These are phyloP conservation scores for Helleia helle DNA, from an alignment of 2,888 invertebrate genomes.

Conservation along the genomic window DNA sequence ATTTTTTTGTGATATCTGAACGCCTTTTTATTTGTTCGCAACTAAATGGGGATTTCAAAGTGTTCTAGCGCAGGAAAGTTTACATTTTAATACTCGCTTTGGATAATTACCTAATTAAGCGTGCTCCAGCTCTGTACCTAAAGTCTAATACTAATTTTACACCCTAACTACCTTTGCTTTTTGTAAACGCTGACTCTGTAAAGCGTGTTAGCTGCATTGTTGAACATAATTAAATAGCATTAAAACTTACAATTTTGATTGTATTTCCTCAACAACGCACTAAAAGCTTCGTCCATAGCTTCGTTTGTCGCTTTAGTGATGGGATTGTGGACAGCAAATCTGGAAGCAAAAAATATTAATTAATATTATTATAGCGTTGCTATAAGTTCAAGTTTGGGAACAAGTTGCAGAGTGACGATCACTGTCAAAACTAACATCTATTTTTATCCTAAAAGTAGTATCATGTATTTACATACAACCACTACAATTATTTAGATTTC, in stretches of 20 bases:
- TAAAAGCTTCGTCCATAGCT: slow-evolving; percentile 1
- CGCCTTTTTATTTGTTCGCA: no score
- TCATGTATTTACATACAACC: no score
- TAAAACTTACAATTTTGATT: slow-evolving; percentile 1
- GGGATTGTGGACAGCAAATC: no score
- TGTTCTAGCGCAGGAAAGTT: not conserved
- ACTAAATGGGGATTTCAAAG: not conserved
- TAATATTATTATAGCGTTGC: no score
- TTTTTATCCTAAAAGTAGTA: no score
- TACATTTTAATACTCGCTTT: slow-evolving; percentile 1
- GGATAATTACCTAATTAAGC: slow-evolving; percentile 2
- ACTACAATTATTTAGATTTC: no score
- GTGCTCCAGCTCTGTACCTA: not conserved
- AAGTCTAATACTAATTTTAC: not conserved
- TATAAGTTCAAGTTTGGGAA: no score
- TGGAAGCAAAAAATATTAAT: no score
- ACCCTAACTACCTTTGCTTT: not conserved
- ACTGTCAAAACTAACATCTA: no score
- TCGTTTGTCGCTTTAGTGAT: not conserved
- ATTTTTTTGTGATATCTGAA: no score
- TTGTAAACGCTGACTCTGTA: no score
- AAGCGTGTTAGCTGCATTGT: not conserved
- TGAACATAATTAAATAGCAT: not conserved
- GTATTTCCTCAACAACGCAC: not conserved
- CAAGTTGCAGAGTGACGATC: no score